Evolutionary conservation across 1,140 invertebrate genomes (phyloP), one percentile per base, ranked within the genome.

Genomic region (Tribolium madens): DNA sequence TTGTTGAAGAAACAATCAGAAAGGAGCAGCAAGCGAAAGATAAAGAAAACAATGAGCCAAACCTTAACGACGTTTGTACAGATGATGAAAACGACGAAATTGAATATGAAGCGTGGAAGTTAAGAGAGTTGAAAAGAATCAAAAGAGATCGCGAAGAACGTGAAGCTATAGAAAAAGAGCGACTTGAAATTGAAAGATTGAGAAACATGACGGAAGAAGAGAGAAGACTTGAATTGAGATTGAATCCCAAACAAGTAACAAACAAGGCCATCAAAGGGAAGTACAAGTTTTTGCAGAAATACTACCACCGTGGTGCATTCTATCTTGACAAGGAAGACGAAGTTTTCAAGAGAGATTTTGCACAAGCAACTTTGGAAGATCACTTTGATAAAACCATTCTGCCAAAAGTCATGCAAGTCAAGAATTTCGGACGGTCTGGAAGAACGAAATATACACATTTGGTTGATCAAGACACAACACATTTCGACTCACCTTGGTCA

Each of bases 341-440:
- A 18, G 92, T 99, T 10, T 94, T 77, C 79, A 98, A 97, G 85
- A 90, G 98, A 84, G 97, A 99, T 85, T 99, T 98, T 86, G 96
- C 98, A 5, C 94, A 95, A 79, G 95, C 98, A 0, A 99, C 98
- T 0, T 86, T 99, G 75, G 98, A 99, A 83, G 98, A 99, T 92
- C 97, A 99, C 85, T 99, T 99, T 87, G 97, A 99, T 85, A 99
- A 99, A 87, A 98, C 97, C 48, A 94, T 99, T 79, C 85, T 99
- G 70, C 98, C 98, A 3, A 98, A 99, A 90, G 98, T 99, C 76
- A 99, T 99, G 98, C 98, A 99, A 90, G 98, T 99, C 0, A 99
- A 99, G 87, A 99, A 99, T 88, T 99, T 99, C 88, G 98, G 98
- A 12, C 91, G 98, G 10, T 98, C 98, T 76, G 98, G 98, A 14